Conservation (phyloP, 2,888 invertebrate species). For the Melanophora roralis region DNA sequence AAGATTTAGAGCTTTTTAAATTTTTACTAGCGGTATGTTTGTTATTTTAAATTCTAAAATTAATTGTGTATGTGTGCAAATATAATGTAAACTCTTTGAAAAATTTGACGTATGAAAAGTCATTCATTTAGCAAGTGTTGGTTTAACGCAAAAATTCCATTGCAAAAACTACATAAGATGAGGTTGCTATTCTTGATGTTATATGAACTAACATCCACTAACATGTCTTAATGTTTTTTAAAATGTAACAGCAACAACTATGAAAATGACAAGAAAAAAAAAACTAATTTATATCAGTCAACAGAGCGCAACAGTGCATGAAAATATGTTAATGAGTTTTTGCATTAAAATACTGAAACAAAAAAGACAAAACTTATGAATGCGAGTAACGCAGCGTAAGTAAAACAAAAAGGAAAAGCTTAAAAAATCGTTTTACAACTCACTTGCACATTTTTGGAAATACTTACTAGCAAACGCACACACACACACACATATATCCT, state of each 20-base stretch:
- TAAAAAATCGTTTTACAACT: constrained; percentile 49
- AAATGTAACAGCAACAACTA: no score
- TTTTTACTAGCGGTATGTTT: no score
- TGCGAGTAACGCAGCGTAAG: constrained; percentile 35
- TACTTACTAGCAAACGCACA: background rate
- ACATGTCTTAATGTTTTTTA: constrained; percentile 27
- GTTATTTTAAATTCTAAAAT: no score
- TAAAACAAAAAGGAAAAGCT: constrained; percentile 17
- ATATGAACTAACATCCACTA: constrained; percentile 27
- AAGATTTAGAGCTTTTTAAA: no score
- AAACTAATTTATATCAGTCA: constrained; percentile 57
- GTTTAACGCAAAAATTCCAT: constrained; percentile 40
- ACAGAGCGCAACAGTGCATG: constrained; percentile 60
- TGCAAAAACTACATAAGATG: constrained; percentile 35
- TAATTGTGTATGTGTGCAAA: no score
- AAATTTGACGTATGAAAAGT: constrained; percentile 59
- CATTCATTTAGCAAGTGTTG: constrained; percentile 54
- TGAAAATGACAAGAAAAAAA: background rate
- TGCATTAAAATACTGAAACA: constrained; percentile 48
- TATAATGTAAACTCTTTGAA: constrained; percentile 42
- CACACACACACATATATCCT: constrained; percentile 1
- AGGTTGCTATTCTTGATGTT: constrained; percentile 7
- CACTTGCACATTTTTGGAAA: constrained; percentile 27
- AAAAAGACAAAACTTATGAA: constrained; percentile 32
- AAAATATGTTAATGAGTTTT: constrained; percentile 64